phyloP scores from a whole-genome alignment of 2,113 vertebrate genomes.

The Neolamprologus caudopunctatus region DNA sequence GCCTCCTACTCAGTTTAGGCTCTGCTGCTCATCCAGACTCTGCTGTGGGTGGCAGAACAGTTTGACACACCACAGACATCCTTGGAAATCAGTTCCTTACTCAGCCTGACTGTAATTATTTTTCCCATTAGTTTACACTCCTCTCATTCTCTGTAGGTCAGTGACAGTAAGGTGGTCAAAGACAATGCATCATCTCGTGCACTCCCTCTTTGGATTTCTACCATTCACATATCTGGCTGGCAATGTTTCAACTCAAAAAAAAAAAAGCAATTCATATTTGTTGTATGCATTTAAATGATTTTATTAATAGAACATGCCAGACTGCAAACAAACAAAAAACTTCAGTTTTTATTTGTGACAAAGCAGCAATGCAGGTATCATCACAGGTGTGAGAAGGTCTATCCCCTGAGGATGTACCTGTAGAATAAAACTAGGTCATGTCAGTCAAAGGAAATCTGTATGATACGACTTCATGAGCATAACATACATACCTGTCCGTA shows the following conservation, averaged over 20 bases:
- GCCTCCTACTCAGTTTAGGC: not conserved
- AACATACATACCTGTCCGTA: conserved; percentile 24
- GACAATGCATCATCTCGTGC: not conserved
- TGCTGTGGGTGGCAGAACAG: conserved; percentile 28
- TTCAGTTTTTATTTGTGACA: not conserved
- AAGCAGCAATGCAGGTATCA: not conserved
- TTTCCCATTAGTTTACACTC: conserved; percentile 50
- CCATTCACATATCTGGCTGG: not conserved
- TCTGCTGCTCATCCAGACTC: not conserved
- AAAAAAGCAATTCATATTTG: not conserved
- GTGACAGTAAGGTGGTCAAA: not conserved
- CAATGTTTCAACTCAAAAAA: not conserved
- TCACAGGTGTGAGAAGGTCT: not conserved
- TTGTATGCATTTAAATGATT: not conserved
- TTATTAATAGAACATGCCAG: not conserved
- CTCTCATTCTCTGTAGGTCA: conserved; percentile 57
- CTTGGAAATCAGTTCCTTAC: conserved; percentile 2
- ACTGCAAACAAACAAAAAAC: not conserved
- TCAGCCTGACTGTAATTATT: conserved; percentile 14
- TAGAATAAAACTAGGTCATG: not conserved
- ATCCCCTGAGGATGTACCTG: conserved; percentile 36
- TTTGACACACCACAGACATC: conserved; percentile 49
- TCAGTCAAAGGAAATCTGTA: not conserved
- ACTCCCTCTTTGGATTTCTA: conserved; percentile 10
- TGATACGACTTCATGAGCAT: not conserved